phyloP scores from a whole-genome alignment of 2,797 vertebrate species.

The Myoxocephalus aenaeus region DNA sequence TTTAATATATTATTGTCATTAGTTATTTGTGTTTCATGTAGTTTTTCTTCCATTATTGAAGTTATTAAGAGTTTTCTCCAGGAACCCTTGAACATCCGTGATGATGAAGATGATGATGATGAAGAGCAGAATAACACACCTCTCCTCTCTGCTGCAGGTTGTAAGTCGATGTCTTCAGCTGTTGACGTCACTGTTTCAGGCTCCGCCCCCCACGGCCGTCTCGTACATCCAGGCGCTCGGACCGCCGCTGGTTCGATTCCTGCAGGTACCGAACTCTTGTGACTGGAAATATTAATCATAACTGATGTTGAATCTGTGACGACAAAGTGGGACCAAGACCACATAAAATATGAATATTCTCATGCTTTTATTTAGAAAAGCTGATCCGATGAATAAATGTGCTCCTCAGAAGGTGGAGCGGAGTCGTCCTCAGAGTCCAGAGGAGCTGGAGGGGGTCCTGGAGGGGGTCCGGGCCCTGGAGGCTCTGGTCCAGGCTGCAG shows the following conservation, averaged over 20 bases:
- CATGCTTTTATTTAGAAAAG: background rate
- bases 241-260: constrained; percentile 83
- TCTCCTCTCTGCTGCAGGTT: constrained; percentile 80
- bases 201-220: constrained; percentile 81
- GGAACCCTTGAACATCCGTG: too few species aligned
- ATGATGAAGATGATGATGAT: too few species aligned
- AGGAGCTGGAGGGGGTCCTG: constrained; percentile 88
- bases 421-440: constrained; percentile 85
- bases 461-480: constrained; percentile 88
- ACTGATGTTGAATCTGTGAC: too few species aligned
- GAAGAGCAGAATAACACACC: too few species aligned
- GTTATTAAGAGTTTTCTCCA: too few species aligned
- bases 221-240: constrained; percentile 89
- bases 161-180: constrained; percentile 89
- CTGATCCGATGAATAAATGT: background rate
- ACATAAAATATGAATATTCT: background rate
- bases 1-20: too few species aligned
- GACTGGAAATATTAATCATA: background rate
- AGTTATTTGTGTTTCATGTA: too few species aligned
- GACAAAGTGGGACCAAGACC: background rate
- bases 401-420: constrained; percentile 81
- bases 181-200: constrained; percentile 90
- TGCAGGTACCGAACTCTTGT: constrained; percentile 75
- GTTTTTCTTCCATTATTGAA: too few species aligned
- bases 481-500: constrained; percentile 84